Percentiles rank a stretch among this genome's conserved stretches.
These are phyloP conservation scores for Rhynchomys soricoides DNA, from an alignment of 2,113 vertebrate species.

Conservation along the genomic window DNA sequence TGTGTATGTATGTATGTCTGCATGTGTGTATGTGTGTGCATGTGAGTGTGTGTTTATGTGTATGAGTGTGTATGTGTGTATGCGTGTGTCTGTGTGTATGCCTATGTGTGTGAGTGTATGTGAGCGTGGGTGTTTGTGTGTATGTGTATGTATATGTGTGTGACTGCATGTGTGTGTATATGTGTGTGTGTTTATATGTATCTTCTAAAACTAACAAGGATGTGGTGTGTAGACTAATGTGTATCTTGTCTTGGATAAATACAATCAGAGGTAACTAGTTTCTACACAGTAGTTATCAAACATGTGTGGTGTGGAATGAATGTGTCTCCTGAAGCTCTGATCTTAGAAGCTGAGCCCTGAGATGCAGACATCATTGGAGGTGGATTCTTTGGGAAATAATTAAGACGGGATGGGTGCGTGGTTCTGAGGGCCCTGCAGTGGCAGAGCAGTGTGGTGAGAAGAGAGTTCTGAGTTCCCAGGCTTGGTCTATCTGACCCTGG, in stretches of 20 bases:
- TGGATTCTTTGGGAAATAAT: neutral
- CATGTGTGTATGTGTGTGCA: neutral
- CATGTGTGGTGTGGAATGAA: neutral
- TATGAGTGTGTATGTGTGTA: neutral
- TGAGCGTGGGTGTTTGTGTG: neutral
- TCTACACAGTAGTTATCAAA: neutral
- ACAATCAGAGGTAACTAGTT: slow-evolving; percentile 27
- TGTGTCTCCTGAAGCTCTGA: neutral
- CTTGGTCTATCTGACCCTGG: neutral
- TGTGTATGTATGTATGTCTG: too few species aligned
- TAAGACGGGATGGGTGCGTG: neutral
- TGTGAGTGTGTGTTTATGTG: too few species aligned
- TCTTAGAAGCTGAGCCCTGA: neutral
- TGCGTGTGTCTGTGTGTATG: neutral
- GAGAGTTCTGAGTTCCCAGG: neutral
- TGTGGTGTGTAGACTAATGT: neutral
- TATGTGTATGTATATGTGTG: neutral
- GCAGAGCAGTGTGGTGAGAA: neutral
- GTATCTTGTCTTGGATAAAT: neutral
- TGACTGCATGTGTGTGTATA: neutral
- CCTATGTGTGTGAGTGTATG: neutral
- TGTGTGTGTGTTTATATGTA: neutral
- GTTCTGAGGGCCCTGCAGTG: neutral
- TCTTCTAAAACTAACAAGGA: neutral
- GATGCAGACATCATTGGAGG: neutral